Evolutionary conservation across 2,888 invertebrate species (phyloP).

Genomic region (Drymonia ruficornis): DNA sequence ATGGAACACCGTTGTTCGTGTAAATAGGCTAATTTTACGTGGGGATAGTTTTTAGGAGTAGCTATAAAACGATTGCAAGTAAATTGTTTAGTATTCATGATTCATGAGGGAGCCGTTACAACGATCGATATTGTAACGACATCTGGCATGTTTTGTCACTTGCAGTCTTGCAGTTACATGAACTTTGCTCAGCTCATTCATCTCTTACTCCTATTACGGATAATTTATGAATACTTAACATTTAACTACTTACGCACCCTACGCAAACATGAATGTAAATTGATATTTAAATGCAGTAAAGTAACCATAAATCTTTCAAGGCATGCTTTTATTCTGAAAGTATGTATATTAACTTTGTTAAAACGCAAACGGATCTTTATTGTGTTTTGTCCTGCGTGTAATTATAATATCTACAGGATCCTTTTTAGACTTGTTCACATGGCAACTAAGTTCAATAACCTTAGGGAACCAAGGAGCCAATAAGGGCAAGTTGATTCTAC

Average conservation of each 20-base stretch:
- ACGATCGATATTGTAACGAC: neutral
- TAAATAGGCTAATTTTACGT: conserved; percentile 14
- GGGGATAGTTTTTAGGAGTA: conserved; percentile 5
- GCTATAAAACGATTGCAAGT: conserved; percentile 7
- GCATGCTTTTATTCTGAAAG: neutral
- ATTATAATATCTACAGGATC: conserved; percentile 4
- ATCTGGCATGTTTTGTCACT: conserved; percentile 1
- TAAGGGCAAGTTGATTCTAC: conserved; percentile 16
- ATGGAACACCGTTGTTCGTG: conserved; percentile 39
- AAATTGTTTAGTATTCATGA: conserved; percentile 18
- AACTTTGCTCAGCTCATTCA: neutral
- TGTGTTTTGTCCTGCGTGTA: neutral
- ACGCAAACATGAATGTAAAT: neutral
- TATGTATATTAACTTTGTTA: conserved; percentile 2
- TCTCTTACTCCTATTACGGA: neutral
- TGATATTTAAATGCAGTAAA: no score
- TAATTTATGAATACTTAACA: neutral
- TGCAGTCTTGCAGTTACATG: neutral
- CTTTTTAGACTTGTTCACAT: conserved; percentile 28
- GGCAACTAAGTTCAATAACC: conserved; percentile 39
- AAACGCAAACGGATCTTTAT: conserved; percentile 6
- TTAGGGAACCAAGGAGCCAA: conserved; percentile 23
- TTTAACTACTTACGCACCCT: neutral
- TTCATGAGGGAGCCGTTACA: conserved; percentile 10
- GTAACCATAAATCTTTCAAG: no score